Evolutionary conservation across 1,140 invertebrate species (phyloP).

Genomic region (Oppia nitens): DNA sequence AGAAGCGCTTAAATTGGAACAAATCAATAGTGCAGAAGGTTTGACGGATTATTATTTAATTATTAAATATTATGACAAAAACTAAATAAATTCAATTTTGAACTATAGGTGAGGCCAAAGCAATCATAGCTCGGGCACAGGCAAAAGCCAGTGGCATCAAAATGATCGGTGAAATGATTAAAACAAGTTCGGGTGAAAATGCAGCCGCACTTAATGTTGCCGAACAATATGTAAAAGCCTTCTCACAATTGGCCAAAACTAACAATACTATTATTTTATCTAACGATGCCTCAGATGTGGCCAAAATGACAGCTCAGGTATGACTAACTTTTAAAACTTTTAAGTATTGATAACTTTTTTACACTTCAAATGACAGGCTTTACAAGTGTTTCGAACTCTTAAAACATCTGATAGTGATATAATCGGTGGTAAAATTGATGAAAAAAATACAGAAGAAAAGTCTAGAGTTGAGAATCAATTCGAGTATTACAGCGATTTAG

Average conservation of each 20-base stretch:
- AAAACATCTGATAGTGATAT: not conserved
- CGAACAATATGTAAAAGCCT: constrained; percentile 86
- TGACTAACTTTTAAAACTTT: constrained; percentile 7
- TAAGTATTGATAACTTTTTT: not conserved
- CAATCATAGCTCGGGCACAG: constrained; percentile 10
- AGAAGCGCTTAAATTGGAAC: constrained; percentile 31
- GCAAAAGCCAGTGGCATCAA: constrained; percentile 21
- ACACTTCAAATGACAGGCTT: not conserved
- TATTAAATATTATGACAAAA: not conserved
- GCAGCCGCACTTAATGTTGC: constrained; percentile 82
- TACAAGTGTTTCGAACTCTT: constrained; percentile 10
- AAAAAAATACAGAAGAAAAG: not conserved
- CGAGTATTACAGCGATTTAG: not conserved
- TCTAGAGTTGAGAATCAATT: not conserved
- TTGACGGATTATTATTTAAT: not conserved
- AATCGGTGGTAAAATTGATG: not conserved
- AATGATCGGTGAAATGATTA: constrained; percentile 10
- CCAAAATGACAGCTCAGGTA: constrained; percentile 22
- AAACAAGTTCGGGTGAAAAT: constrained; percentile 46
- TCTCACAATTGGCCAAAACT: constrained; percentile 75
- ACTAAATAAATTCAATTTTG: not conserved
- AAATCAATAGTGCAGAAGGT: constrained; percentile 11
- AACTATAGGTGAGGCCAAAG: constrained; percentile 4
- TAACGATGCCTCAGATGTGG: constrained; percentile 58
- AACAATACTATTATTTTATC: constrained; percentile 90